phyloP scores from a whole-genome alignment of 2,888 invertebrate species.

The Lathronympha strigana region DNA sequence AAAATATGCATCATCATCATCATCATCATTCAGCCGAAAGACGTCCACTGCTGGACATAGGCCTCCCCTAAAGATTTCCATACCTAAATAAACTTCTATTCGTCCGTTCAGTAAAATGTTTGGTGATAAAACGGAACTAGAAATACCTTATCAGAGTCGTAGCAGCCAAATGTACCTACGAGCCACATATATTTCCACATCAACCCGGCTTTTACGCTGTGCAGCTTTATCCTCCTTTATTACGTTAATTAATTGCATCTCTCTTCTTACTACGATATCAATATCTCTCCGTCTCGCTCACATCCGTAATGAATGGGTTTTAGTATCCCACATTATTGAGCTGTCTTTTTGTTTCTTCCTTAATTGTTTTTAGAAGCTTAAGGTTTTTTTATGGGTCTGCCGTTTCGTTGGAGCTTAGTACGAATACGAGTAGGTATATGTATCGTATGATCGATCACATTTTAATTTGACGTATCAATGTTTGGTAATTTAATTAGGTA shows the following conservation, averaged over 20 bases:
- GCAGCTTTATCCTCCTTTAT: constrained; percentile 55
- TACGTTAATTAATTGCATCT: constrained; percentile 53
- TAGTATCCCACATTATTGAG: constrained; percentile 58
- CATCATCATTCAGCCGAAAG: too few species aligned
- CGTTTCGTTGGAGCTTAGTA: background rate
- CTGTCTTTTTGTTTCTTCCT: constrained; percentile 52
- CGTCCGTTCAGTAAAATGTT: too few species aligned
- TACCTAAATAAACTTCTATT: too few species aligned
- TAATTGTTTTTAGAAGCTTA: constrained; percentile 47
- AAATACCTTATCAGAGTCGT: too few species aligned
- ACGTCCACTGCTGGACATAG: too few species aligned
- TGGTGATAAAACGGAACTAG: too few species aligned
- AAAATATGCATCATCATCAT: too few species aligned
- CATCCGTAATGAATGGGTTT: constrained; percentile 58
- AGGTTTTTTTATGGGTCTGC: constrained; percentile 27
- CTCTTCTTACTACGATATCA: constrained; percentile 37
- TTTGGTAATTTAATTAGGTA: too few species aligned
- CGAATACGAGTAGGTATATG: background rate
- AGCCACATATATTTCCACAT: background rate
- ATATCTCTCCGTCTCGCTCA: constrained; percentile 45
- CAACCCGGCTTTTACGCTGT: constrained; percentile 41
- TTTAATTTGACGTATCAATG: too few species aligned
- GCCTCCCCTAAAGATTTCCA: too few species aligned
- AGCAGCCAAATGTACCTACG: background rate
- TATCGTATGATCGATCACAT: too few species aligned